Conservation (phyloP, 2,888 invertebrate species). For the Muschampia plurimacula region DNA sequence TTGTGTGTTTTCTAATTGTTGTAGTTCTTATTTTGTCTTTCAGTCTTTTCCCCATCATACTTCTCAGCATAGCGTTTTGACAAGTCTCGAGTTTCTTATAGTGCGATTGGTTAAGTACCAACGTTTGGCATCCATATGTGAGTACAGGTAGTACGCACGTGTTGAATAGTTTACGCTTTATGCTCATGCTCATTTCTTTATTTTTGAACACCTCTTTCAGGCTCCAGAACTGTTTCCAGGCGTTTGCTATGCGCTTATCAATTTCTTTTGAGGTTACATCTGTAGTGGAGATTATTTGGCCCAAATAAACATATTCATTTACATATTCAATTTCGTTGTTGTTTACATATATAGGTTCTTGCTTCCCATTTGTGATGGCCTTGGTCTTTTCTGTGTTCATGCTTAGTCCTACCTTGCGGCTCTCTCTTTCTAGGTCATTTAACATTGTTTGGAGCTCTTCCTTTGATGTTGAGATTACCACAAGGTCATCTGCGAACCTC, state of each 20-base stretch:
- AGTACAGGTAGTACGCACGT: no score
- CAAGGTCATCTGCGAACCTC: no score
- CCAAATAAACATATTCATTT: constrained; percentile 32
- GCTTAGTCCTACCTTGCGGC: constrained; percentile 28
- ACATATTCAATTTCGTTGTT: constrained; percentile 28
- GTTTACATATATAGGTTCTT: no score
- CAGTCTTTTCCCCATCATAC: no score
- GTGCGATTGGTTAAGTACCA: no score
- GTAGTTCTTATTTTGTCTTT: background rate
- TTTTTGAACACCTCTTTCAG: background rate
- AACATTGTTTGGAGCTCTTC: constrained; percentile 33
- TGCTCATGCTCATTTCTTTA: no score
- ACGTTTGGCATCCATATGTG: no score
- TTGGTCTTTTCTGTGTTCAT: constrained; percentile 40
- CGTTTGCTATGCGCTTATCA: constrained; percentile 22
- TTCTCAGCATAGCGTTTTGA: no score
- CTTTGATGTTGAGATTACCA: no score
- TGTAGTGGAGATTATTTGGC: constrained; percentile 34
- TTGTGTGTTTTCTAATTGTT: constrained; percentile 1
- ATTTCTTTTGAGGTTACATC: constrained; percentile 38
- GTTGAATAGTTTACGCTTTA: no score
- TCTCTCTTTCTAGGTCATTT: constrained; percentile 16
- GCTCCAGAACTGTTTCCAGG: constrained; percentile 37
- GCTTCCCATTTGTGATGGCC: constrained; percentile 34
- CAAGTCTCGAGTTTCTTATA: no score